Base-by-base conservation (phyloP, 2,888 invertebrate species). In the Caprella mutica region DNA sequence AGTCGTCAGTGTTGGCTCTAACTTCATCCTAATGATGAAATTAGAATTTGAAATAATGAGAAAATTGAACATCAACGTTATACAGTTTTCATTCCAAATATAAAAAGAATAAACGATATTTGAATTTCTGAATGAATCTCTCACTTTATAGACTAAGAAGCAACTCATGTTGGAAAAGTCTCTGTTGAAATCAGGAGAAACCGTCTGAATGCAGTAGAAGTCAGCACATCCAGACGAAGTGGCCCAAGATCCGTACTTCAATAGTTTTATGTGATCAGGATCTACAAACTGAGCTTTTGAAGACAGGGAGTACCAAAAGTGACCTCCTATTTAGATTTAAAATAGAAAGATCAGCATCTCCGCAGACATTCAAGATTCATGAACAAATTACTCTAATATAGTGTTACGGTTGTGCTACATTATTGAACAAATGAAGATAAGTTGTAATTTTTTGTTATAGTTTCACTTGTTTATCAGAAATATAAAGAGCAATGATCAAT, bases 241-340 rank as follows among this genome's bases (percentile, higher is more conserved):
- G 27, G 61, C 50, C 65, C 65, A 66, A 2, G 65, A 61, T 14
- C 59, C 61, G 35, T 57, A 65, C 46, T 65, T 66, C n/a, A 66
- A 57, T 8, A 66, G 56, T 44, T 61, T 48, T 9, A 66, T 30
- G 6, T 33, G 56, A 6, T 61, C 27, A 19, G 57, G 48, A 24
- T 56, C 59, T 19, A 66, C 9, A 9, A 21, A 33, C 33, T 56
- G 55, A 5, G 50, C 52, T 42, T 65, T 65, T 14, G 64, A 65
- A n/a, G 61, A 62, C 50, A 62, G 33, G 17, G 61, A 61, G 44
- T 44, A 65, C 61, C 61, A 65, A 29, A 62, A 59, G 57, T 65
- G 65, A 14, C 65, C 65, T 35, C 65, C 65, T 65, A 52, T 2
- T n/a, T n/a, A n/a, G n/a, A n/a, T n/a, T n/a, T n/a, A n/a, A n/a